A percentile compares a stretch with the other conserved stretches of the same genome.
Conservation (phyloP, 1,140 invertebrate genomes). For the Trachymyrmex septentrionalis region DNA sequence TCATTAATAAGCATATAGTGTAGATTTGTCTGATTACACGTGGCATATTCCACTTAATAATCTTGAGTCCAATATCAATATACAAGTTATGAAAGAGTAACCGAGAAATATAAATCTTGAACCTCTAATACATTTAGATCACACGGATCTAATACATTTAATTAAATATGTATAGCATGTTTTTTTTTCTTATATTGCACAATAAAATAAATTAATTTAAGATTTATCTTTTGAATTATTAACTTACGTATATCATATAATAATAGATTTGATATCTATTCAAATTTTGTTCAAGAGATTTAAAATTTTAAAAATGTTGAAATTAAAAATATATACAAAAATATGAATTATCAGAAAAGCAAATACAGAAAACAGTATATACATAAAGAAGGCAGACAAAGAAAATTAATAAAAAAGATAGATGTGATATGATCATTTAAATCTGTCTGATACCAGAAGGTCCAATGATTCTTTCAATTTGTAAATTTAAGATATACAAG, state of each 20-base stretch:
- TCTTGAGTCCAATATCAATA: neutral
- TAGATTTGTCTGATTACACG: slow-evolving; percentile 25
- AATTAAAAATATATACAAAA: neutral
- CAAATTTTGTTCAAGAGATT: neutral
- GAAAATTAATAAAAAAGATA: neutral
- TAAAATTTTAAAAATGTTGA: neutral
- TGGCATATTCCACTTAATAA: slow-evolving; percentile 31
- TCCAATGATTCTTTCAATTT: neutral
- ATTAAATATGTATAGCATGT: neutral
- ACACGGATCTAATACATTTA: too few relatives aligned
- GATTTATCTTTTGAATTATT: neutral
- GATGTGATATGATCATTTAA: neutral
- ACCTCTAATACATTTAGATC: slow-evolving; percentile 3
- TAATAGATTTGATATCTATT: neutral
- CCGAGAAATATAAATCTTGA: slow-evolving; percentile 15
- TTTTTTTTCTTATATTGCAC: neutral
- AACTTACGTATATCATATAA: neutral
- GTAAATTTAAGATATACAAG: neutral
- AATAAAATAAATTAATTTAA: neutral
- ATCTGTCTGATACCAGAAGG: neutral
- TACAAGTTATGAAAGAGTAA: neutral
- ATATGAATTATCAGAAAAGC: neutral
- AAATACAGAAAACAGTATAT: neutral
- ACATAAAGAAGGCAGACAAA: too few relatives aligned
- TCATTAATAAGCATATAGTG: slow-evolving; percentile 20